A percentile compares a stretch with the other conserved stretches of the same genome.
Conservation (phyloP, 2,113 vertebrate genomes). For the Neoarius graeffei region DNA sequence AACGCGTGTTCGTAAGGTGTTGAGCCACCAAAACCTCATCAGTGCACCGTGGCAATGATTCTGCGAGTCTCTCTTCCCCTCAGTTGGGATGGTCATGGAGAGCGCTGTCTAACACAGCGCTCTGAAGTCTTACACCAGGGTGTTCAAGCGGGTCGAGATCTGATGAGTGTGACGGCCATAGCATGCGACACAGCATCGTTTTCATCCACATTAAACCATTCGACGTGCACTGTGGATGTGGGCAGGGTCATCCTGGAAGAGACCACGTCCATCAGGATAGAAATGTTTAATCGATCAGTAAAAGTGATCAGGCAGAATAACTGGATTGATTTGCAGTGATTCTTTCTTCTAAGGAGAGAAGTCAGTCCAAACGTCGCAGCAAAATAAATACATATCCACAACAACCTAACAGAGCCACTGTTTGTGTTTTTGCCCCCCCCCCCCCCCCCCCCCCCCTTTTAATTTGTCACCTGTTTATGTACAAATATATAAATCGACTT, state of each 20-base stretch:
- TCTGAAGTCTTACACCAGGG: neutral
- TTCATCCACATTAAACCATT: neutral
- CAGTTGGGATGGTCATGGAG: neutral
- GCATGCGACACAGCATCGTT: neutral
- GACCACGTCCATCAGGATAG: too few relatives aligned
- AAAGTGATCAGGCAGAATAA: neutral
- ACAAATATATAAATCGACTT: too few relatives aligned
- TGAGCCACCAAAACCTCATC: too few relatives aligned
- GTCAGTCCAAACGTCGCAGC: neutral
- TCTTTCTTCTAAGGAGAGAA: neutral
- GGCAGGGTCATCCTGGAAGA: neutral
- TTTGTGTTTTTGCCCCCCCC: neutral
- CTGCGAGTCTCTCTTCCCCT: neutral
- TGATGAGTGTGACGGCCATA: neutral
- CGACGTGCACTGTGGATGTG: neutral
- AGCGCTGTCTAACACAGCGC: neutral
- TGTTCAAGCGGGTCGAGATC: neutral
- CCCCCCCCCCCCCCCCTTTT: too few relatives aligned
- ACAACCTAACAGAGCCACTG: neutral
- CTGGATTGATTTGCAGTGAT: neutral
- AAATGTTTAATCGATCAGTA: neutral
- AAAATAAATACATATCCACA: neutral
- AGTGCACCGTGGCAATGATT: neutral
- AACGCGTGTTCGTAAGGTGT: too few relatives aligned
- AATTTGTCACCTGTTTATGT: too few relatives aligned